Percentiles rank a stretch among this genome's conserved stretches.
Conservation (phyloP, 2,797 vertebrate genomes). For the Halcyon badia region DNA sequence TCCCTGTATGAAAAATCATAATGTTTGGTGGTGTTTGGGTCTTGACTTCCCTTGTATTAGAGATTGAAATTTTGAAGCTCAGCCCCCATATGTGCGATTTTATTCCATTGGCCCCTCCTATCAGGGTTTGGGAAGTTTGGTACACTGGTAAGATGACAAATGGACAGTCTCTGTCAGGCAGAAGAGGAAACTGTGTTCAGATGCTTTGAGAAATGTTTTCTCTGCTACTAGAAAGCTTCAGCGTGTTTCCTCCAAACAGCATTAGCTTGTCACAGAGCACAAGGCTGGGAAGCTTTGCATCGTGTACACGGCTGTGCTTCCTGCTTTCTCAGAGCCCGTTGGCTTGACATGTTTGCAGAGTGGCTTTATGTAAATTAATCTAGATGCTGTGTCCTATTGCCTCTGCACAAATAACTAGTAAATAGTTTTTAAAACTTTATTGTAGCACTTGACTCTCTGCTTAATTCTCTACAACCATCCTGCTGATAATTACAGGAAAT, state of each 20-base stretch:
- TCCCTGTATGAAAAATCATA: not conserved
- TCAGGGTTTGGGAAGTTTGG: not conserved
- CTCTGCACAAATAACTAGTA: not conserved
- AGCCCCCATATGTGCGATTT: not conserved
- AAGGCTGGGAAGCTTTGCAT: fast-evolving
- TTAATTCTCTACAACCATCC: not conserved
- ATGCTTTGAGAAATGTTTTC: not conserved
- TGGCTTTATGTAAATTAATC: not conserved
- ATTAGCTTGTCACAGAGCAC: not conserved
- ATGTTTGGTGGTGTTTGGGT: not conserved
- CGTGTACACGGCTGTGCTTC: fast-evolving
- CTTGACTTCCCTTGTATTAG: not conserved
- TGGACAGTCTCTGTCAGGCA: not conserved
- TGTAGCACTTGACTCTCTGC: not conserved
- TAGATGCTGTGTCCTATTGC: not conserved
- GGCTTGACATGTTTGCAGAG: not conserved
- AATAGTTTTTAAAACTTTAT: not conserved
- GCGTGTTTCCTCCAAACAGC: not conserved
- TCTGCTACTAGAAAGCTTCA: not conserved
- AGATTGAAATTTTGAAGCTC: not conserved
- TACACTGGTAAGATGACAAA: not conserved
- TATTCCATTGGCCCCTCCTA: not conserved
- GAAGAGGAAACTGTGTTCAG: not conserved
- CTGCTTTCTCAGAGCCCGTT: not conserved
- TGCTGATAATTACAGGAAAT: not conserved